Evolutionary conservation across 1,140 invertebrate species (phyloP).

Genomic region (Drosophila prosaltans): DNA sequence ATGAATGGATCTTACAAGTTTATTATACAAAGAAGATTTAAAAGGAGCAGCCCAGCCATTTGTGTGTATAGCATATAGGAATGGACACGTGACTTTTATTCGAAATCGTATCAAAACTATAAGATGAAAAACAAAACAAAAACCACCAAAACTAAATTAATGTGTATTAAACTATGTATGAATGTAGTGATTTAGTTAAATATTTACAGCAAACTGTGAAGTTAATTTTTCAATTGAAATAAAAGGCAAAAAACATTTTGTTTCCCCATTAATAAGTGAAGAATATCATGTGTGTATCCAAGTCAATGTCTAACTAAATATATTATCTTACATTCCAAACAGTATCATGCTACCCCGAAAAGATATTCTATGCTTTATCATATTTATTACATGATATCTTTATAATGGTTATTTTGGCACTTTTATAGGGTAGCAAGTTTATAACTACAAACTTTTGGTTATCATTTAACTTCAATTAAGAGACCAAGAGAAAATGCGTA

Average conservation of each 20-base stretch:
- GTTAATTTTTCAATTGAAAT: constrained; percentile 68
- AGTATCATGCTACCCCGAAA: not conserved
- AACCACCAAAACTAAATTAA: constrained; percentile 78
- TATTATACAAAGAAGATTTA: constrained; percentile 41
- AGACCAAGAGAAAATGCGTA: not conserved
- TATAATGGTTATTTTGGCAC: constrained; percentile 46
- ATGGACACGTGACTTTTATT: constrained; percentile 19
- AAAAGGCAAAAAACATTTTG: constrained; percentile 54
- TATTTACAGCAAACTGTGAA: constrained; percentile 64
- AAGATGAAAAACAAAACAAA: constrained; percentile 38
- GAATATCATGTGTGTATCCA: not conserved
- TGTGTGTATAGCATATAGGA: constrained; percentile 55
- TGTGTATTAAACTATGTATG: constrained; percentile 66
- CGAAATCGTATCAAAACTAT: constrained; percentile 54
- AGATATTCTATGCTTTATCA: constrained; percentile 44
- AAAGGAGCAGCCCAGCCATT: constrained; percentile 32
- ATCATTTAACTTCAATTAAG: constrained; percentile 11
- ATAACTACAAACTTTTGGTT: constrained; percentile 25
- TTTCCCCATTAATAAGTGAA: constrained; percentile 39
- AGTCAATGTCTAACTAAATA: not conserved
- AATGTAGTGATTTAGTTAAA: constrained; percentile 73
- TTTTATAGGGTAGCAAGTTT: constrained; percentile 46
- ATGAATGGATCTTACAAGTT: constrained; percentile 50
- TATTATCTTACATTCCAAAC: too few relatives aligned
- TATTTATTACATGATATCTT: constrained; percentile 48